These are phyloP conservation scores for Baryphthengus martii DNA, from an alignment of 2,113 vertebrate species.

Conservation along the genomic window DNA sequence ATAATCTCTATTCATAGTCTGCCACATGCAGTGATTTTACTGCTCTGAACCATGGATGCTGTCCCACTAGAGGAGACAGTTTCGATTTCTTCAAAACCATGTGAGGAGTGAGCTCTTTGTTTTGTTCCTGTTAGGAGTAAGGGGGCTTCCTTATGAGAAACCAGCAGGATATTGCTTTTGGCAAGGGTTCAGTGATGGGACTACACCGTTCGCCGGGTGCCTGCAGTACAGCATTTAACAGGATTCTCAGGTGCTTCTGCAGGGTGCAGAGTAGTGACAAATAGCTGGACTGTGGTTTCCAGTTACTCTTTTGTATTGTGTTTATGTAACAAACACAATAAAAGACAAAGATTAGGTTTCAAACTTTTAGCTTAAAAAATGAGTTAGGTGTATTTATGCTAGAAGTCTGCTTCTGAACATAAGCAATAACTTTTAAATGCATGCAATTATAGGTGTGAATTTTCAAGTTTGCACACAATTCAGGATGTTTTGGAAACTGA, in stretches of 20 bases:
- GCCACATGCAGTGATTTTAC: not conserved
- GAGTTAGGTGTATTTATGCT: not conserved
- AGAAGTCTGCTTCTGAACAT: not conserved
- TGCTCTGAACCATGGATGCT: not conserved
- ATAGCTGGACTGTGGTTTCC: not conserved
- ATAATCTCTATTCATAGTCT: not conserved
- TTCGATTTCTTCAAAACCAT: not conserved
- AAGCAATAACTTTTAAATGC: not conserved
- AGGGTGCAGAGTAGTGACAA: not conserved
- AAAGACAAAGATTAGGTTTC: not conserved
- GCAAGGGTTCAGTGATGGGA: not conserved
- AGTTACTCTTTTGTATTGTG: not conserved
- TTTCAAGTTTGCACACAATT: not conserved
- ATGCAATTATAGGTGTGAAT: not conserved
- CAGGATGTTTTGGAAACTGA: not conserved
- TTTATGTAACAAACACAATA: not conserved
- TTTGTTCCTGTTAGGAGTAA: not conserved
- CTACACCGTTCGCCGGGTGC: not conserved
- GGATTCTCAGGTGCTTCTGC: not conserved
- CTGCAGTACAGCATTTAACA: not conserved
- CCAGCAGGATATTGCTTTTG: not conserved
- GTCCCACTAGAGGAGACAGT: not conserved
- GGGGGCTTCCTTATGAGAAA: not conserved
- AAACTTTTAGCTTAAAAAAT: not conserved
- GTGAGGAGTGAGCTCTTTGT: accelerated